These are phyloP conservation scores for Polypedilum vanderplanki DNA, from an alignment of 1,140 invertebrate genomes.

Conservation along the genomic window DNA sequence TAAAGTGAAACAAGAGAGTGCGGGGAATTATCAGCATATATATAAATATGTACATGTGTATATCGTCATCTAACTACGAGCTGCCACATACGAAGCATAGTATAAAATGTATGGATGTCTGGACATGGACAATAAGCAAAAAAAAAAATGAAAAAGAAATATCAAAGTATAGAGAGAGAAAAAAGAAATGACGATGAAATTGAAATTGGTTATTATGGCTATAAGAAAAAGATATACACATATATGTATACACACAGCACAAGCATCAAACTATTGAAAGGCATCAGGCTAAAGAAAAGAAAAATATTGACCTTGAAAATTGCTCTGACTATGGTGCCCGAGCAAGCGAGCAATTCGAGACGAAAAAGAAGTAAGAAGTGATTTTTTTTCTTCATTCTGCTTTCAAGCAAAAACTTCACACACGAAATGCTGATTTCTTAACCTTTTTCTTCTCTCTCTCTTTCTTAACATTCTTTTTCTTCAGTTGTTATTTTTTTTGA, in stretches of 20 bases:
- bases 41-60: too few relatives aligned
- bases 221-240: not conserved
- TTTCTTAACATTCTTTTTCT: not conserved
- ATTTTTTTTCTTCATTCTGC: slow-evolving; percentile 22
- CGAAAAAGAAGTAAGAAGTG: slow-evolving; percentile 27
- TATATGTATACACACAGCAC: slow-evolving; percentile 3
- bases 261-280: slow-evolving; percentile 16
- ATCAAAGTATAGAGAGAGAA: not conserved
- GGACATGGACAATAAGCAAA: slow-evolving; percentile 14
- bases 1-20: too few relatives aligned
- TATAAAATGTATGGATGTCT: not conserved
- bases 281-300: slow-evolving; percentile 15
- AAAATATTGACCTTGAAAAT: slow-evolving; percentile 27
- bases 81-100: not conserved
- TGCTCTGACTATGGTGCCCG: not conserved
- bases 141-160: not conserved
- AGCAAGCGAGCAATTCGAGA: slow-evolving; percentile 22
- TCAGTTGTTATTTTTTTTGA: not conserved
- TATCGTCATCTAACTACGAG: not conserved
- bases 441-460: slow-evolving; percentile 10
- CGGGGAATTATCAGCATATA: too few relatives aligned
- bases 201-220: slow-evolving; percentile 28
- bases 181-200: slow-evolving; percentile 21
- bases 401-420: slow-evolving; percentile 20
- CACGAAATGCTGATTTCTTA: slow-evolving; percentile 24